Evolutionary conservation across 2,113 vertebrate species (phyloP), one percentile per base, ranked within the genome.

Genomic region (Spea bombifrons): DNA sequence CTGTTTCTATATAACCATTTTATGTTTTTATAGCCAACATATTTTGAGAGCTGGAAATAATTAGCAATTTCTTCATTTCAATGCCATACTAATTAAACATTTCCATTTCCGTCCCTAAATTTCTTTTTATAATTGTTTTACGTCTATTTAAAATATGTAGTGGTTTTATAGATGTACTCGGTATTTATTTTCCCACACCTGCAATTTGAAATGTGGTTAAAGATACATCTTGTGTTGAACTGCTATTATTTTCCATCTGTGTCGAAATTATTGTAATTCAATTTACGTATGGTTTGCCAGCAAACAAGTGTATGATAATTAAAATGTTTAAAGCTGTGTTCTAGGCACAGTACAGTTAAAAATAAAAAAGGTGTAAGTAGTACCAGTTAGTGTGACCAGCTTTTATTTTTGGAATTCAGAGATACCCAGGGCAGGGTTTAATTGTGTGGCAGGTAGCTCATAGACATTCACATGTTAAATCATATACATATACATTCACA

Each of bases 241-340:
- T 72, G 59, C 76, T 78, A 70, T 50, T 72, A 78, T 78, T 72
- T 78, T 66, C 68, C 4, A 72, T 55, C 59, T 49, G 64, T 72
- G 16, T 47, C 59, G 47, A 53, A 69, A 78, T 78, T 78, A 78
- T 68, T 78, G 67, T 78, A 78, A 78, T 78, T 71, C 68, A 71
- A 44, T 61, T 46, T 71, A 52, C 50, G 57, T 70, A 64, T 70
- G 76, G 10, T 65, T 71, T 65, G 69, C 30, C 47, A 45, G 67
- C 8, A 30, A 71, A 13, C 8, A 71, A 47, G 59, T 71, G 53
- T 78, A 63, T 78, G 76, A 71, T 64, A 78, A 78, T 78, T 78
- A 78, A 78, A 71, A 30, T 1, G 30, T 71, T 68, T 45, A 64
- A 55, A 53, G 59, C 45, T 5, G 8, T 52, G 57, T 71, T 50